phyloP scores from a whole-genome alignment of 2,888 invertebrate species.

The Ommatoiulus sabulosus region DNA sequence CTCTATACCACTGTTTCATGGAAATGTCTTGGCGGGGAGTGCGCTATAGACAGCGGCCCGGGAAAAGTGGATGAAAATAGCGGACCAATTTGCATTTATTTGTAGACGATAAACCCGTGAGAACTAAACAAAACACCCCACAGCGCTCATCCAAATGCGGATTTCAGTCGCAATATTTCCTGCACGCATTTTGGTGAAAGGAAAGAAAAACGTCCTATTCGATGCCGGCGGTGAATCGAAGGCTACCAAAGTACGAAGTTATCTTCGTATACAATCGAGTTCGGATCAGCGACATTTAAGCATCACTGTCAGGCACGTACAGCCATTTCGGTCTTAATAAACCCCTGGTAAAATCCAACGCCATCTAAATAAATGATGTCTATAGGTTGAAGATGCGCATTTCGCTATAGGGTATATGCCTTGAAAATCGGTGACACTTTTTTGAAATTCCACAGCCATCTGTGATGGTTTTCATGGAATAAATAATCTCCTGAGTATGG shows the following conservation, averaged over 20 bases:
- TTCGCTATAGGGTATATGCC: too few species aligned
- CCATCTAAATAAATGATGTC: not conserved
- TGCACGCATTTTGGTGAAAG: not conserved
- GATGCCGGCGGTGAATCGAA: not conserved
- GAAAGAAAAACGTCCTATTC: not conserved
- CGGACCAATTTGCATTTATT: constrained; percentile 36
- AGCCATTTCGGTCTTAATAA: not conserved
- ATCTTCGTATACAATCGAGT: not conserved
- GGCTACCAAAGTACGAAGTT: not conserved
- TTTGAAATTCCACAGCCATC: too few species aligned
- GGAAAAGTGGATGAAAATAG: not conserved
- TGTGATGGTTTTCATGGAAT: too few species aligned
- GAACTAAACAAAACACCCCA: not conserved
- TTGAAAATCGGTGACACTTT: too few species aligned
- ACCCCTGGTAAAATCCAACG: not conserved
- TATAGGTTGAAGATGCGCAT: too few species aligned
- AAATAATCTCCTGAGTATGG: too few species aligned
- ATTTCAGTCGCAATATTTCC: not conserved
- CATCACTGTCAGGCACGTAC: not conserved
- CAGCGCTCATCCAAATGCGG: not conserved
- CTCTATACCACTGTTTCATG: not conserved
- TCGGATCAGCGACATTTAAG: not conserved
- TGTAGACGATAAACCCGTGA: constrained; percentile 32
- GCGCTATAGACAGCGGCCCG: not conserved
- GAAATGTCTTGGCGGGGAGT: not conserved